Percentiles rank a stretch among this genome's conserved stretches.
Evolutionary conservation across 2,888 invertebrate genomes (phyloP).

Genomic region (Alcis repandata): DNA sequence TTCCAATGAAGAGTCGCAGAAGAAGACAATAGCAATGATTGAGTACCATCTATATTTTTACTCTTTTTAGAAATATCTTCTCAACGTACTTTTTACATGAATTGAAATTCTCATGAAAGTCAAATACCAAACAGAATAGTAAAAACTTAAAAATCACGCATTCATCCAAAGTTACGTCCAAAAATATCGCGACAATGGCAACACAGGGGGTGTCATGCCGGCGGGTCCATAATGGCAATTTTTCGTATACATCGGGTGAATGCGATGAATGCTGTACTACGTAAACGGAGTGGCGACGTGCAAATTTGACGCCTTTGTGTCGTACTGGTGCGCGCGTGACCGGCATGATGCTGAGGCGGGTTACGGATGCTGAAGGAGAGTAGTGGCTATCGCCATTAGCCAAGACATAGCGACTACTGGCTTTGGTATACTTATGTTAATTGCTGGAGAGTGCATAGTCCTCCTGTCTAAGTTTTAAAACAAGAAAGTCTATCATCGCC

Average conservation of each 20-base stretch:
- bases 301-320: slow-evolving; percentile 85
- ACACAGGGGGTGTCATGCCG: slow-evolving; percentile 69
- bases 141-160: slow-evolving; percentile 22
- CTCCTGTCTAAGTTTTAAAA: no score
- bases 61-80: background rate
- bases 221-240: slow-evolving; percentile 79
- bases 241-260: slow-evolving; percentile 80
- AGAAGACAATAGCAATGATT: no score
- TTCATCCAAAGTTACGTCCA: slow-evolving; percentile 34
- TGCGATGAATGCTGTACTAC: slow-evolving; percentile 82
- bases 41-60: no score
- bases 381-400: slow-evolving; percentile 3
- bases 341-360: slow-evolving; percentile 60
- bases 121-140: slow-evolving; percentile 4
- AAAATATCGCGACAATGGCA: slow-evolving; percentile 45
- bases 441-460: background rate
- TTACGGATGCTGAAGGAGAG: slow-evolving; percentile 35
- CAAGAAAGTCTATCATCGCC: no score
- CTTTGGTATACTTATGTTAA: background rate
- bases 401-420: background rate
- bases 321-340: slow-evolving; percentile 73
- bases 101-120: background rate
- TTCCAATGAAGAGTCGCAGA: no score
- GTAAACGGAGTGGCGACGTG: slow-evolving; percentile 83
- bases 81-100: background rate